A percentile compares a stretch with the other conserved stretches of the same genome.
Evolutionary conservation across 2,797 vertebrate genomes (phyloP).

Genomic region (Botia almorhae): DNA sequence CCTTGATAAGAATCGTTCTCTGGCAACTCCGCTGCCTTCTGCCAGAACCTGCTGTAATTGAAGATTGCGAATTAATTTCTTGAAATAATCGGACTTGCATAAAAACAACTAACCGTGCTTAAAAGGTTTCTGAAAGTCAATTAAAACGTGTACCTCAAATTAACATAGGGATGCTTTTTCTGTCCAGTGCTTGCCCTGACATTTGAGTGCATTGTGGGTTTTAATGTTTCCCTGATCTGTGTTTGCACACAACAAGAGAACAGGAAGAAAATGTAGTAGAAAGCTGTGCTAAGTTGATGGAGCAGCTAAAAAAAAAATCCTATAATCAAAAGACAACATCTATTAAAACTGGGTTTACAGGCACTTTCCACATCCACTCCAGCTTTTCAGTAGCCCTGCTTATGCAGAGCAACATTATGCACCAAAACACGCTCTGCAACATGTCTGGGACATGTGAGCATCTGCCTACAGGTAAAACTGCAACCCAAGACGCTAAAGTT

Average conservation of each 20-base stretch:
- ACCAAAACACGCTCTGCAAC: background rate
- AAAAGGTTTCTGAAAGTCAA: conserved; percentile 41
- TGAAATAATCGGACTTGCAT: conserved; percentile 55
- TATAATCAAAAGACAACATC: too few species aligned
- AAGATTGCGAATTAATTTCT: conserved; percentile 52
- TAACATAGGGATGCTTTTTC: background rate
- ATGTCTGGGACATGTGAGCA: background rate
- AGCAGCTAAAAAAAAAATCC: background rate
- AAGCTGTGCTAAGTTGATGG: background rate
- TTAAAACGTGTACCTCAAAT: conserved; percentile 41
- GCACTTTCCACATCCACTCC: conserved; percentile 10
- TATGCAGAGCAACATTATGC: background rate
- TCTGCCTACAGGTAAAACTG: conserved; percentile 19
- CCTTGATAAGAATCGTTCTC: conserved; percentile 42
- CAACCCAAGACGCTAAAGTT: conserved; percentile 33
- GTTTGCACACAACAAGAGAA: background rate
- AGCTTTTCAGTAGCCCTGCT: conserved; percentile 61
- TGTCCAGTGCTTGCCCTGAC: background rate
- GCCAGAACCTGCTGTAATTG: conserved; percentile 37
- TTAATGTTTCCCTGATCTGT: background rate
- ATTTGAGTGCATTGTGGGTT: background rate
- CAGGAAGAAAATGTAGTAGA: background rate
- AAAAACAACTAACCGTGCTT: conserved; percentile 37
- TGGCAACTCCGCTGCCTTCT: conserved; percentile 20
- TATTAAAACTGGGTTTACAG: too few species aligned